phyloP scores from a whole-genome alignment of 2,113 vertebrate genomes.

The Puma concolor region DNA sequence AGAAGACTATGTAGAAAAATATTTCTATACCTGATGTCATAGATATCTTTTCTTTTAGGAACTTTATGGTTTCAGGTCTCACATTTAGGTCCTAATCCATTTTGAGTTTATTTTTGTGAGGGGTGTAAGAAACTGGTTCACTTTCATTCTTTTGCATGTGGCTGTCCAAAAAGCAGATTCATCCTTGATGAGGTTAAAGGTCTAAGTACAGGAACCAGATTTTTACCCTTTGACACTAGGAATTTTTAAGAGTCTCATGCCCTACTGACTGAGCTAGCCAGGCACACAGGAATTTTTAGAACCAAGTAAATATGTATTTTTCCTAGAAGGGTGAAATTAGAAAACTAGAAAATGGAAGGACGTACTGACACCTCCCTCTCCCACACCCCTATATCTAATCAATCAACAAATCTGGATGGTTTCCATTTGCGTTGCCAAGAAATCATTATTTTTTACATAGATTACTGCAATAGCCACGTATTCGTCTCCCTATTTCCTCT shows the following conservation, averaged over 20 bases:
- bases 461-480: too few species aligned
- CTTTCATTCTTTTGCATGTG: background rate
- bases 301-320: background rate
- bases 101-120: background rate
- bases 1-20: background rate
- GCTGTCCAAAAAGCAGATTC: background rate
- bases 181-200: background rate
- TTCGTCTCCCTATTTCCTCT: background rate
- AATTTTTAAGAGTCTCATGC: background rate
- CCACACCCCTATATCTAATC: rapidly evolving
- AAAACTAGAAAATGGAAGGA: background rate
- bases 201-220: background rate
- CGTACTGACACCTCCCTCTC: background rate
- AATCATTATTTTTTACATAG: background rate
- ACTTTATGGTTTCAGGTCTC: background rate
- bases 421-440: background rate
- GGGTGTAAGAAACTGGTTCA: background rate
- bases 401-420: background rate
- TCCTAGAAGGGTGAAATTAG: background rate
- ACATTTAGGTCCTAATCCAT: background rate
- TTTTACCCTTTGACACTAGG: background rate
- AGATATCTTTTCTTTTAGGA: background rate
- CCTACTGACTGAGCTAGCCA: too few species aligned
- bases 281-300: background rate
- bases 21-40: background rate